A percentile compares a stretch with the other conserved stretches of the same genome.
Evolutionary conservation across 2,888 invertebrate species (phyloP).

Genomic region (Antheraea assamensis): DNA sequence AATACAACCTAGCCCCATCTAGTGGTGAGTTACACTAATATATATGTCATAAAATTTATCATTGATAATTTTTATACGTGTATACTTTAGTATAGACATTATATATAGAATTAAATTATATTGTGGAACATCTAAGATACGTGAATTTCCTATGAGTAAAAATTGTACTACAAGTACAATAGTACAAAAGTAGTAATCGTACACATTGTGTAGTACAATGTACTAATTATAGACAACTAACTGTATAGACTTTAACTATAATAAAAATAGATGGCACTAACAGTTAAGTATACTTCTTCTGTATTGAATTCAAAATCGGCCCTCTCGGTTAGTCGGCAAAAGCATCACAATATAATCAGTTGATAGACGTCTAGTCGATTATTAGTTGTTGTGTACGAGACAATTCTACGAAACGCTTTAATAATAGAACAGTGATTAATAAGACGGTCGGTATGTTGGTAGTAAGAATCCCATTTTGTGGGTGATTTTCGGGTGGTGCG

Average conservation of each 20-base stretch:
- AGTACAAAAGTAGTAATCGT: too few relatives aligned
- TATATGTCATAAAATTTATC: too few relatives aligned
- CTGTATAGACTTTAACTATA: neutral
- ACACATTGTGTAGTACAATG: neutral
- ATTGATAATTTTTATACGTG: too few relatives aligned
- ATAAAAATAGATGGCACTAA: neutral
- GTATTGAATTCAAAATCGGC: neutral
- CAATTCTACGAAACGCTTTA: conserved; percentile 25
- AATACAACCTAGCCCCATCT: too few relatives aligned
- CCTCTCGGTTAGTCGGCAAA: neutral
- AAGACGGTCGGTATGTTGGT: neutral
- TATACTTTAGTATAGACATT: too few relatives aligned
- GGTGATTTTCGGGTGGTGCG: too few relatives aligned
- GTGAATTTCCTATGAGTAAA: too few relatives aligned
- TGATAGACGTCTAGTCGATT: neutral
- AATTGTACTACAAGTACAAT: too few relatives aligned
- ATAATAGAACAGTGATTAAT: conserved; percentile 26
- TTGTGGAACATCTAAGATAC: too few relatives aligned
- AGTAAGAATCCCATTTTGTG: too few relatives aligned
- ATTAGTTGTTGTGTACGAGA: neutral
- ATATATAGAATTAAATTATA: too few relatives aligned
- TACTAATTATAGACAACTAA: neutral
- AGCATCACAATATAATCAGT: neutral
- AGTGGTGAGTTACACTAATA: too few relatives aligned
- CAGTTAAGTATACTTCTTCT: neutral